A percentile compares a stretch with the other conserved stretches of the same genome.
These are phyloP conservation scores for Spilogale gracilis DNA, from an alignment of 2,113 vertebrate species.

Conservation along the genomic window DNA sequence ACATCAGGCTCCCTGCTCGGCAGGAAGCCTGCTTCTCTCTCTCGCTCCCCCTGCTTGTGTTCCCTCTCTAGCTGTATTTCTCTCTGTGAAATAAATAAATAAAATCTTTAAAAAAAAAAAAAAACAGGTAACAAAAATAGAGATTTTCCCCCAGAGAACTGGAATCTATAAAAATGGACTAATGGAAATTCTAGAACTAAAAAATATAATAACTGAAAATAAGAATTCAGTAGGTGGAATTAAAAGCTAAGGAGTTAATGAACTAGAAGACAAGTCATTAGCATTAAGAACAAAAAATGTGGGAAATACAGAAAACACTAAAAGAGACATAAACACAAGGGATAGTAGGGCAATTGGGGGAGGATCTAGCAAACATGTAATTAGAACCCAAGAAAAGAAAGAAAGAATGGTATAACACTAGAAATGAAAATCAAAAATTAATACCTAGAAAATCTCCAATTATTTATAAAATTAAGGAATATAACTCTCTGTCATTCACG, in stretches of 20 bases:
- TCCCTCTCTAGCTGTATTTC: too few relatives aligned
- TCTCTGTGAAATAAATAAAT: too few relatives aligned
- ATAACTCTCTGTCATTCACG: not conserved
- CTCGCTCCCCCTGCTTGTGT: too few relatives aligned
- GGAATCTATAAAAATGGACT: constrained; percentile 14
- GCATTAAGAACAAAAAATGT: not conserved
- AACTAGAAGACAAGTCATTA: not conserved
- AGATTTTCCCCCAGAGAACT: not conserved
- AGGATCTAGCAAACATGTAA: not conserved
- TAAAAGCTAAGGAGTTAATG: not conserved
- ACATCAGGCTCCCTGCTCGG: too few relatives aligned
- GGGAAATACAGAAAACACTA: not conserved
- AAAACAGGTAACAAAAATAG: not conserved
- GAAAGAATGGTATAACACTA: not conserved
- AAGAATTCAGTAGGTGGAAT: not conserved
- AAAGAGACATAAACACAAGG: not conserved
- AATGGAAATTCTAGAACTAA: not conserved
- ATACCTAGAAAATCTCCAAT: not conserved
- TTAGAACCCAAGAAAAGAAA: not conserved
- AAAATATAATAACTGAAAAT: constrained; percentile 59
- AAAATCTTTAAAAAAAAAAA: not conserved
- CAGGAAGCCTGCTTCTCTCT: too few relatives aligned
- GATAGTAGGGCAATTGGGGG: not conserved
- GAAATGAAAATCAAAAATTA: not conserved
- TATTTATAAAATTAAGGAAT: not conserved